Percentiles rank a stretch among this genome's conserved stretches.
Conservation (phyloP, 2,113 vertebrate genomes). For the Patagioenas fasciata region DNA sequence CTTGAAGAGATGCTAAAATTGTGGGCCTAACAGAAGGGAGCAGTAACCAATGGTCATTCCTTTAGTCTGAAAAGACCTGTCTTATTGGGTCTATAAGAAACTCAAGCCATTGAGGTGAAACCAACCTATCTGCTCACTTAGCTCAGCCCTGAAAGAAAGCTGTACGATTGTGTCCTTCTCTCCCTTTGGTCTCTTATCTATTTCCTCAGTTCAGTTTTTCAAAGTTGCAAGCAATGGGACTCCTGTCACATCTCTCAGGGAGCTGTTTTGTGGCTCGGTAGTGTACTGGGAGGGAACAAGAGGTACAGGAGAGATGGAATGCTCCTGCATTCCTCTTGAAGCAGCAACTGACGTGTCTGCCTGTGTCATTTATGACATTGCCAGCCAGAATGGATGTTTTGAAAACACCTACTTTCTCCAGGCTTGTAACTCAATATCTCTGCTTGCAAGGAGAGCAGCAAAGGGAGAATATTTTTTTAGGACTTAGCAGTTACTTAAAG, state of each 20-base stretch:
- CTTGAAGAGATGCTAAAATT: background rate
- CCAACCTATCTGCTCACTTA: background rate
- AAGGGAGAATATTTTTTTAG: background rate
- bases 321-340: background rate
- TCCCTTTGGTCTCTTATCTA: background rate
- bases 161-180: background rate
- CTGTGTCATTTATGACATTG: conserved; percentile 1
- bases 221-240: background rate
- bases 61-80: background rate
- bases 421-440: background rate
- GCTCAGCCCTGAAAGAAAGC: background rate
- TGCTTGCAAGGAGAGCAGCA: background rate
- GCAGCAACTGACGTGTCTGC: background rate
- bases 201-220: background rate
- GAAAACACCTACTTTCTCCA: background rate
- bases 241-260: background rate
- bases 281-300: background rate
- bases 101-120: background rate
- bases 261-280: background rate
- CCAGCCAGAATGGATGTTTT: background rate
- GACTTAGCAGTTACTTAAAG: background rate
- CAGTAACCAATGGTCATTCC: background rate
- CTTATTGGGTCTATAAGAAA: background rate
- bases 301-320: background rate
- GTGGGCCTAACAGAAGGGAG: background rate